Conservation (phyloP, 2,113 vertebrate genomes). For the Pandion haliaetus region DNA sequence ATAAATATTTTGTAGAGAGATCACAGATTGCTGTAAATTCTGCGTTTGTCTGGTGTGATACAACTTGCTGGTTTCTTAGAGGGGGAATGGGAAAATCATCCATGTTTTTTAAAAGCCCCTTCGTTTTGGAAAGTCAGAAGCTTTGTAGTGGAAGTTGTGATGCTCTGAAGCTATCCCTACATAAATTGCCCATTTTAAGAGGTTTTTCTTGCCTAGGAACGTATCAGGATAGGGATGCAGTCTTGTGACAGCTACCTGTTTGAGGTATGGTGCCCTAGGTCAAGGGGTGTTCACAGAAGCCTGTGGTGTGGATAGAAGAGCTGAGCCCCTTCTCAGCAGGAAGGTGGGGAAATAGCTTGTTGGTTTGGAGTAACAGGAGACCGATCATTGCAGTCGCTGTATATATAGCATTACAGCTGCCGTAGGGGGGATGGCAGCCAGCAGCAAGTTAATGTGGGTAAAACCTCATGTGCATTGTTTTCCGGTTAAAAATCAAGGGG, state of each 20-base stretch:
- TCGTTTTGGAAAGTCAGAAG: not conserved
- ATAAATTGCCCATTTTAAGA: not conserved
- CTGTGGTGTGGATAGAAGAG: not conserved
- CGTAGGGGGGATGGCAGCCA: not conserved
- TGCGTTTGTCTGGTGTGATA: not conserved
- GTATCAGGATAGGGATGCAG: not conserved
- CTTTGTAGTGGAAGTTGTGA: not conserved
- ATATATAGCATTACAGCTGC: not conserved
- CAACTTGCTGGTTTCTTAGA: not conserved
- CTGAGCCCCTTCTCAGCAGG: not conserved
- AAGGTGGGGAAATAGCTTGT: not conserved
- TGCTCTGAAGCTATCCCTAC: not conserved
- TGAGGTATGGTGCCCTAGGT: not conserved
- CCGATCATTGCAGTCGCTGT: not conserved
- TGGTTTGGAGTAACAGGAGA: not conserved
- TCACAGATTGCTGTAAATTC: not conserved
- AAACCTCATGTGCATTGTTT: not conserved
- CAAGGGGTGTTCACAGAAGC: not conserved
- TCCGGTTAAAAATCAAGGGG: not conserved
- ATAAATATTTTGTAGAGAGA: constrained; percentile 64
- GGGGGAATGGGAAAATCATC: not conserved
- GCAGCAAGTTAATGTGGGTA: not conserved
- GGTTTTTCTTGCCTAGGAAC: not conserved
- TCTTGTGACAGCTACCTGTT: not conserved
- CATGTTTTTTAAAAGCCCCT: not conserved